Conservation (phyloP, 2,113 vertebrate species). For the Lucifuga dentata region DNA sequence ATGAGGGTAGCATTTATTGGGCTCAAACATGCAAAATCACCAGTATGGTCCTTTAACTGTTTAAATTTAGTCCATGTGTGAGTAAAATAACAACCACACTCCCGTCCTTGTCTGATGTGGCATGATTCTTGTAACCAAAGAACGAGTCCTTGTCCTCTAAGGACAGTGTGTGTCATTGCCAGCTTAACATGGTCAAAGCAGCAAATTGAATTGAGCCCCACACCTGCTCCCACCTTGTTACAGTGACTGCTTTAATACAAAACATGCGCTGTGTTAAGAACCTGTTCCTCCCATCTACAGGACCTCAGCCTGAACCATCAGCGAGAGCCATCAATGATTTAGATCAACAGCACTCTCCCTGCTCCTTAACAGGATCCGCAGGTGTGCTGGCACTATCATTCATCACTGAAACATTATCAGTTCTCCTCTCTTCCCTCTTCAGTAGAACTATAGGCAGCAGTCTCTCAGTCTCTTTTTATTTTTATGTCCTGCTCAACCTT, state of each 20-base stretch:
- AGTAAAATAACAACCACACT: no score
- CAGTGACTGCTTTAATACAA: constrained; percentile 62
- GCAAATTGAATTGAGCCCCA: constrained; percentile 21
- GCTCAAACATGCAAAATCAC: no score
- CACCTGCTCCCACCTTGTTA: constrained; percentile 49
- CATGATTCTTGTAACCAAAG: no score
- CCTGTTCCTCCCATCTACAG: constrained; percentile 44
- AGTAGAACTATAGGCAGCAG: constrained; percentile 1
- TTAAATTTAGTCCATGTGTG: no score
- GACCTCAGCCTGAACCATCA: no score
- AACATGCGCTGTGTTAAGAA: constrained; percentile 60
- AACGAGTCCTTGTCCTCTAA: not conserved
- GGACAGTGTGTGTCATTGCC: constrained; percentile 22
- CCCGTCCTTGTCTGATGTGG: no score
- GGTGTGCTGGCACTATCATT: constrained; percentile 49
- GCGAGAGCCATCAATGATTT: no score
- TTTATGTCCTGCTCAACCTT: no score
- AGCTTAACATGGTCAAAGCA: constrained; percentile 10
- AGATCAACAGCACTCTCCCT: constrained; percentile 61
- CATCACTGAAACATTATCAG: constrained; percentile 71
- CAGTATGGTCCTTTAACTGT: no score
- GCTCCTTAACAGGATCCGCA: constrained; percentile 51
- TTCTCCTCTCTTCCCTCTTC: constrained; percentile 45
- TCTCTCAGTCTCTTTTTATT: constrained; percentile 5
- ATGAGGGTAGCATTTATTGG: no score